These are phyloP conservation scores for Platyura marginata DNA, from an alignment of 1,140 invertebrate species.

Conservation along the genomic window DNA sequence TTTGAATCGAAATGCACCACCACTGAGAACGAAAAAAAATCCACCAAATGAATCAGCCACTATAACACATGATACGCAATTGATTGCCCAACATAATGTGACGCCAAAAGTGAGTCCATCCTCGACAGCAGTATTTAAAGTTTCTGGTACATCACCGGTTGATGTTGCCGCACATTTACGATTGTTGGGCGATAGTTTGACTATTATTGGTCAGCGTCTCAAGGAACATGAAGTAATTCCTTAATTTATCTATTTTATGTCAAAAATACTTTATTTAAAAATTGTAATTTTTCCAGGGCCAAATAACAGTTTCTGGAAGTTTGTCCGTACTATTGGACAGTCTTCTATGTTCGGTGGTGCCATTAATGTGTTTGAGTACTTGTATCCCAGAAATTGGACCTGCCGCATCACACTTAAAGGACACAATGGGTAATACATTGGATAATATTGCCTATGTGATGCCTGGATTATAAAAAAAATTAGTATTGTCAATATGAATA, in stretches of 20 bases:
- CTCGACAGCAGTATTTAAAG: constrained; percentile 34
- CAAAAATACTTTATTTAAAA: not conserved
- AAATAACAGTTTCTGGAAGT: constrained; percentile 86
- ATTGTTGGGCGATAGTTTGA: constrained; percentile 79
- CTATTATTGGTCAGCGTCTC: constrained; percentile 78
- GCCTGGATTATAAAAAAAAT: constrained; percentile 61
- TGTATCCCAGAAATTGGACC: constrained; percentile 50
- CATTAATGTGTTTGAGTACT: constrained; percentile 72
- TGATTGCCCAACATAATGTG: not conserved
- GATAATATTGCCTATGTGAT: constrained; percentile 95
- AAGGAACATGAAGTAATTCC: constrained; percentile 69
- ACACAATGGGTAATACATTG: constrained; percentile 55
- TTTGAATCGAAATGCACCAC: not conserved
- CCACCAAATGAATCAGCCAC: not conserved
- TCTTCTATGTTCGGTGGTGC: constrained; percentile 78
- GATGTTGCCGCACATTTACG: constrained; percentile 88
- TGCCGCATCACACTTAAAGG: constrained; percentile 36
- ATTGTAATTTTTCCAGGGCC: constrained; percentile 38
- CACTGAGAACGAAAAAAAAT: constrained; percentile 1
- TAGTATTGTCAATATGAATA: not conserved
- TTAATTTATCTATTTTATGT: not conserved
- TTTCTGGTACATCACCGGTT: constrained; percentile 61
- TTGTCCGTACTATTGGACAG: constrained; percentile 89
- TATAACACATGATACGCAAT: constrained; percentile 1
- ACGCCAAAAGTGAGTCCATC: constrained; percentile 7